These are phyloP conservation scores for Stenopsyche tienmushanensis DNA, from an alignment of 1,140 invertebrate genomes.

Conservation along the genomic window DNA sequence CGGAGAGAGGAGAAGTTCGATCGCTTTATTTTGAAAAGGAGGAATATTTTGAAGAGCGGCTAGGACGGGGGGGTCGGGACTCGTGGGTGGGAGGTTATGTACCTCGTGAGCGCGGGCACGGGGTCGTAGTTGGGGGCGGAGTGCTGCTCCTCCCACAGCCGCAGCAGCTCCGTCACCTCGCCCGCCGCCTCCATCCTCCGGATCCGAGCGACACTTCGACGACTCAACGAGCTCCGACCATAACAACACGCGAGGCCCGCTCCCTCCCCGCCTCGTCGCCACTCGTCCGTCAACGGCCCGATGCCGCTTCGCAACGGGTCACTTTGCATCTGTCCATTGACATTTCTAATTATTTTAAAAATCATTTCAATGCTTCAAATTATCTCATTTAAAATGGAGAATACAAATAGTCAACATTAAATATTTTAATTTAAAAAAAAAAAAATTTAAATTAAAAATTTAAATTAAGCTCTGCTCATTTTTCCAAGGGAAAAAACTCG, in stretches of 20 bases:
- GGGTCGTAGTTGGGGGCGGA: conserved; percentile 66
- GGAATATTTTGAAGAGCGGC: background rate
- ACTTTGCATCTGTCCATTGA: too few species aligned
- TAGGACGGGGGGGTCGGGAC: background rate
- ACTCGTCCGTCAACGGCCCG: background rate
- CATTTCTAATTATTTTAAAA: too few species aligned
- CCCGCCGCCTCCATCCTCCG: conserved; percentile 17
- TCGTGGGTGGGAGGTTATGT: conserved; percentile 7
- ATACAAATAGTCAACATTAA: too few species aligned
- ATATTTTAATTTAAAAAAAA: too few species aligned
- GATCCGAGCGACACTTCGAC: background rate
- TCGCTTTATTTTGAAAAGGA: background rate
- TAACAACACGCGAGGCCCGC: background rate
- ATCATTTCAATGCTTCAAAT: too few species aligned
- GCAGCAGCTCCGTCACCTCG: conserved; percentile 66
- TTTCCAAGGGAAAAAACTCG: too few species aligned
- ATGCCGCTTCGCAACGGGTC: too few species aligned
- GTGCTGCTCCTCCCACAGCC: conserved; percentile 75
- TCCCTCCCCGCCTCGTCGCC: background rate
- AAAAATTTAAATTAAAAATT: too few species aligned
- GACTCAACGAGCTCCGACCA: background rate
- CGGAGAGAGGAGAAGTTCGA: conserved; percentile 11
- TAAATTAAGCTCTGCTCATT: too few species aligned
- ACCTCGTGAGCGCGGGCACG: conserved; percentile 64
- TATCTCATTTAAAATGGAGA: too few species aligned